Base-by-base conservation (phyloP, 2,797 vertebrate species). In the Cyclopterus lumpus region DNA sequence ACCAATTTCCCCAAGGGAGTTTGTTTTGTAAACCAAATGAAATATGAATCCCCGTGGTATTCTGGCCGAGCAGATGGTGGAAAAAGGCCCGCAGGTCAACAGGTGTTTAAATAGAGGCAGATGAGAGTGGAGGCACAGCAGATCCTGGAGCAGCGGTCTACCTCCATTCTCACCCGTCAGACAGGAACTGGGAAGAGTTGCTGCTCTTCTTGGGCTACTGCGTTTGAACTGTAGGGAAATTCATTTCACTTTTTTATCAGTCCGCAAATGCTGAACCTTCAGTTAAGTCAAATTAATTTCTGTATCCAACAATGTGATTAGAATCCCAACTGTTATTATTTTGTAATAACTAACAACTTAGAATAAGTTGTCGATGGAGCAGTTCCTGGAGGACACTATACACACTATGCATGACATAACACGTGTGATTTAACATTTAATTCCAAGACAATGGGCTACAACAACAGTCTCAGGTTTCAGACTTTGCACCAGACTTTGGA, bases 51-150 rank as follows among this genome's bases (percentile, higher is more conserved):
- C 49, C 4, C n/a, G 36, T n/a, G 16, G 48, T 80, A 85, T 91
- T 92, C 81, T 71, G 8, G n/a, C n/a, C n/a, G n/a, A n/a, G n/a
- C n/a, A n/a, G 54, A 11, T 3, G 9, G 16, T 1, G 18, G n/a
- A n/a, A n/a, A n/a, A 46, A 18, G 87, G 87, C 1, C 80, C 20
- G 1, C 74, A 61, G 57, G 12, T 42, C 73, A 69, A 26, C 88
- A 86, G 88, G 88, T 92, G 86, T 88, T 94, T 95, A 95, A 95
- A 95, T 86, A 74, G 1, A 32, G 46, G 26, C 83, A 88, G 91
- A 88, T 92, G 81, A 86, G 83, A 67, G 51, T 6, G n/a, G 14
- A 83, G 58, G 9, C 48, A 81, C 83, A 85, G 75, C 80, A 88
- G 67, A 80, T 87, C 79, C 72, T 61, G 76, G 69, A 88, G 71